Evolutionary conservation across 2,888 invertebrate species (phyloP).

Genomic region (Trichacis sp.): DNA sequence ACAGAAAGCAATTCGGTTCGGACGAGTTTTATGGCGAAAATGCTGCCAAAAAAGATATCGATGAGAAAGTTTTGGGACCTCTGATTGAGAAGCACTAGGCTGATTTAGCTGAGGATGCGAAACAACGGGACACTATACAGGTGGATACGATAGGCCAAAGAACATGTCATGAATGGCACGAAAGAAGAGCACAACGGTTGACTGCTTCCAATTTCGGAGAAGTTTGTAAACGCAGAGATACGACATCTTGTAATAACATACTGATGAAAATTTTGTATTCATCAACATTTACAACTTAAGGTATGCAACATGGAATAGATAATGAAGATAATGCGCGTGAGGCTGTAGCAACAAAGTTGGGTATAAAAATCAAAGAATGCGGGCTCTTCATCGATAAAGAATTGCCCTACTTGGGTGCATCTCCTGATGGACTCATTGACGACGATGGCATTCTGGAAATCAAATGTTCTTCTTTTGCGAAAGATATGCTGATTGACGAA

Average conservation of each 20-base stretch:
- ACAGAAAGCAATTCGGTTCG: neutral
- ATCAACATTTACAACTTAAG: too few species aligned
- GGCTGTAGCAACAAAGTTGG: constrained; percentile 9
- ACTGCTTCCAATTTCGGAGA: too few species aligned
- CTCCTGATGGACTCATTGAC: constrained; percentile 38
- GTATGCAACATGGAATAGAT: constrained; percentile 30
- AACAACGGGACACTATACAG: constrained; percentile 25
- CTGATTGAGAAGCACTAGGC: neutral
- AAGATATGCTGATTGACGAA: constrained; percentile 17
- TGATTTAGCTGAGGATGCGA: constrained; percentile 13
- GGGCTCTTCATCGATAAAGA: constrained; percentile 34
- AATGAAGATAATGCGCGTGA: constrained; percentile 27
- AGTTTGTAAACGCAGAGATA: too few species aligned
- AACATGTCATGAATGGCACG: too few species aligned
- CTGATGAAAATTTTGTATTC: too few species aligned
- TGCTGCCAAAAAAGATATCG: constrained; percentile 3
- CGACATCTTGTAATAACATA: too few species aligned
- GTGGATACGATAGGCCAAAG: too few species aligned
- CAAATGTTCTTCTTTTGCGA: constrained; percentile 25
- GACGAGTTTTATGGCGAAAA: constrained; percentile 13
- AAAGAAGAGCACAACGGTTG: too few species aligned
- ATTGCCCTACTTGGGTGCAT: constrained; percentile 22
- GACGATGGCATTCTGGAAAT: too few species aligned
- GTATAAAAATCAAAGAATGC: constrained; percentile 10
- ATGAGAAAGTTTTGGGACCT: neutral